A percentile compares a stretch with the other conserved stretches of the same genome.
Conservation (phyloP, 2,888 invertebrate species). For the Arrhopalites spinosus region DNA sequence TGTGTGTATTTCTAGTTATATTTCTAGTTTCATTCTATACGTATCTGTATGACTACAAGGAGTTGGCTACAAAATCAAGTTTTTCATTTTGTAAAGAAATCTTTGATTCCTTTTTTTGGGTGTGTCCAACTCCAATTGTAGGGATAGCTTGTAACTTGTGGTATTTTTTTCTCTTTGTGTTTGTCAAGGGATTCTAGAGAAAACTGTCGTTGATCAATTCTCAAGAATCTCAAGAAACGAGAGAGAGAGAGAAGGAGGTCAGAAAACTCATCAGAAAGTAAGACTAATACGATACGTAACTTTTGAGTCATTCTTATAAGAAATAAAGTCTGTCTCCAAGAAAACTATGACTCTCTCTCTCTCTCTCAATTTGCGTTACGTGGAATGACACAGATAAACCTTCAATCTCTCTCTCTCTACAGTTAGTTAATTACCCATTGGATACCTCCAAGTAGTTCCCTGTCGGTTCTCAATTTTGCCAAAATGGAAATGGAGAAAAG, state of each 20-base stretch:
- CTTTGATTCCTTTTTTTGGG: too few relatives aligned
- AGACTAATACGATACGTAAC: background rate
- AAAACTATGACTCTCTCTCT: background rate
- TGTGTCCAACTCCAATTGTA: too few relatives aligned
- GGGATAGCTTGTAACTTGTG: background rate
- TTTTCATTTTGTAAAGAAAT: too few relatives aligned
- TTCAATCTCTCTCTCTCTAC: background rate
- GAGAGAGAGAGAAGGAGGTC: slow-evolving; percentile 13
- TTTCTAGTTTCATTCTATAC: too few relatives aligned
- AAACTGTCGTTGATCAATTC: background rate
- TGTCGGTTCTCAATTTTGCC: too few relatives aligned
- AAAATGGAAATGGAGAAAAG: slow-evolving; percentile 5
- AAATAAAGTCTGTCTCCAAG: background rate
- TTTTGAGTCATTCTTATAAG: background rate
- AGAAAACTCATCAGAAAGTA: slow-evolving; percentile 12
- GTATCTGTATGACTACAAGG: too few relatives aligned
- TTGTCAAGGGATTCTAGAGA: background rate
- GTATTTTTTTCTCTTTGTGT: background rate
- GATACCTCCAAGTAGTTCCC: background rate
- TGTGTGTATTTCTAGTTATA: too few relatives aligned
- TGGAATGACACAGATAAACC: too few relatives aligned
- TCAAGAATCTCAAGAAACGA: background rate
- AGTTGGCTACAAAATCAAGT: too few relatives aligned
- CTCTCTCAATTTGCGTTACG: background rate
- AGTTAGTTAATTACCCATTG: slow-evolving; percentile 19